Evolutionary conservation across 2,888 invertebrate genomes (phyloP), one percentile per base, ranked within the genome.

Genomic region (Steinernema carpocapsae): DNA sequence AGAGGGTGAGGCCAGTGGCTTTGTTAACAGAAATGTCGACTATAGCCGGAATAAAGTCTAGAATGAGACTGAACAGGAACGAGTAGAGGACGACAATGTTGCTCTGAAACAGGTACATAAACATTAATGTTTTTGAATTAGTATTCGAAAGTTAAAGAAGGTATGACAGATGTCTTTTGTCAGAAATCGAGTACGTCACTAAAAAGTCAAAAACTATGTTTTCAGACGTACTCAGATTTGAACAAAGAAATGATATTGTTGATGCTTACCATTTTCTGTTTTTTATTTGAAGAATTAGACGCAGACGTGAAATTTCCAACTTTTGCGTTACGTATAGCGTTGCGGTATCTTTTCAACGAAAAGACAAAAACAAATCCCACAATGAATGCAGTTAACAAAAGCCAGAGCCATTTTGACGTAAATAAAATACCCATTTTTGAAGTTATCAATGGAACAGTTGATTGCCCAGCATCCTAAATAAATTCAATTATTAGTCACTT

Each of bases 381-480:
- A 17, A 64, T 29, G 17, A 17, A 64, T 29, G 17, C 29, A 12
- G 37, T 64, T 64, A 7, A 64, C 29, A 17, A 37, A 1, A 37
- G 32, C 14, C 7, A 64, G 17, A 10, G 26, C 7, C 29, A 64
- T 19, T 17, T 64, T 64, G 1, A n/a, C 32, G 32, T 64, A 64
- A 17, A 64, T 32, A 26, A 64, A 64, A 29, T 64, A 64, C 17
- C 64, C 64, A 32, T 64, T 29, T 26, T 37, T 29, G 14, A 64
- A 64, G 19, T 64, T 64, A 3, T 64, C 64, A 17, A 64, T 29
- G 1, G 64, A 29, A 32, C 64, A 64, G 64, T 64, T 64, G 32
- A 64, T 64, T 7, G 64, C 64, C 64, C 64, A 64, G 17, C 64
- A 64, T 17, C 32, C 64, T 64, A n/a, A 64, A 64, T 14, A 3